These are phyloP conservation scores for Ornithorhynchus anatinus DNA, from an alignment of 2,113 vertebrate genomes.

Conservation along the genomic window DNA sequence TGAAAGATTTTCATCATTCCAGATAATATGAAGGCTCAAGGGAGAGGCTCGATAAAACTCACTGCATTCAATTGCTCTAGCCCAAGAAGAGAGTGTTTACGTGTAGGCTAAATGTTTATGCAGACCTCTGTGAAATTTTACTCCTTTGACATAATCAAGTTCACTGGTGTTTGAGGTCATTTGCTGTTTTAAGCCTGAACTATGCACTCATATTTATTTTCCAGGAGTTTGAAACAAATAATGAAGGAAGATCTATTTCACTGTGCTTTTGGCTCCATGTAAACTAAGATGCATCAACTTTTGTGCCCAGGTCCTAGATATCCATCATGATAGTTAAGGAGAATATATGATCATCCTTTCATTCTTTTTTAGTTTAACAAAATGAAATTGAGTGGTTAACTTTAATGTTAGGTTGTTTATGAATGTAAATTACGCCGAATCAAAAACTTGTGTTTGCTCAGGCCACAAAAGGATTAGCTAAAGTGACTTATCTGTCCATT, in stretches of 20 bases:
- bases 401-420: not conserved
- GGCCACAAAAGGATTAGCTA: conserved; percentile 1
- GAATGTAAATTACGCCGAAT: not conserved
- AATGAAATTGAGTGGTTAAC: not conserved
- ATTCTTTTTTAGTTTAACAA: not conserved
- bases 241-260: no score
- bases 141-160: conserved; percentile 17
- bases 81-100: not conserved
- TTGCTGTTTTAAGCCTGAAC: conserved; percentile 37
- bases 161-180: not conserved
- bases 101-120: not conserved
- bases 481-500: not conserved
- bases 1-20: no score
- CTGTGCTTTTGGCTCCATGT: no score
- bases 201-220: no score
- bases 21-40: no score
- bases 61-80: no score
- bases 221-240: no score
- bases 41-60: no score
- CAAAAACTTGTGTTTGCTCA: not conserved
- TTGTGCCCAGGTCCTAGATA: no score
- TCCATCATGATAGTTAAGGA: no score
- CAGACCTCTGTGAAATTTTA: not conserved
- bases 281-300: no score
- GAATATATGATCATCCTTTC: not conserved